Conservation (phyloP, 2,888 invertebrate genomes). For the Cynaeus angustus region DNA sequence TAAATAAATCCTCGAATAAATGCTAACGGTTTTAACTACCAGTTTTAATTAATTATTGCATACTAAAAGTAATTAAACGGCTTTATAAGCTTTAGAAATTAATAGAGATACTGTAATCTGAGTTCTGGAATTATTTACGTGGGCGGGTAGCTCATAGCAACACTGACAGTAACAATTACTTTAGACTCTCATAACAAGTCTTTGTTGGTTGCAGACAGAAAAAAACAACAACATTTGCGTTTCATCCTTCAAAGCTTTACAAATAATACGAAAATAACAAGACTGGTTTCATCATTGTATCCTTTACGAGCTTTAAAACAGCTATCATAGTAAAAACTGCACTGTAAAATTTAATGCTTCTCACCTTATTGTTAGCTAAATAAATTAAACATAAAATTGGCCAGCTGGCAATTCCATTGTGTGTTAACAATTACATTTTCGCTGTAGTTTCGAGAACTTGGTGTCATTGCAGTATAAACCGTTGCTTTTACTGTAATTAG, state of each 20-base stretch:
- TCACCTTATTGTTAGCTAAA: constrained; percentile 20
- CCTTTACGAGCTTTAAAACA: constrained; percentile 29
- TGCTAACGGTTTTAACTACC: no score
- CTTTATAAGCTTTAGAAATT: constrained; percentile 1
- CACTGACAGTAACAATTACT: constrained; percentile 9
- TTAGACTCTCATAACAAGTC: constrained; percentile 2
- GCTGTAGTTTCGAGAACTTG: not conserved
- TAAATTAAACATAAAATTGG: constrained; percentile 24
- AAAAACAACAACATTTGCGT: constrained; percentile 13
- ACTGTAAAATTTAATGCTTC: constrained; percentile 30
- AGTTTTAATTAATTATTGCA: no score
- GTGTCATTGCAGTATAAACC: no score
- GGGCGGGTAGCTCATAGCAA: constrained; percentile 1
- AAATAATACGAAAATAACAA: constrained; percentile 12
- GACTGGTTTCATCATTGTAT: constrained; percentile 28
- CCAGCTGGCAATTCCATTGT: constrained; percentile 4
- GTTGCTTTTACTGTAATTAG: no score
- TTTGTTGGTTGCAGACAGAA: constrained; percentile 3
- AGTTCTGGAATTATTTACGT: not conserved
- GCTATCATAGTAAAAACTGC: constrained; percentile 3
- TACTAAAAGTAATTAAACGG: no score
- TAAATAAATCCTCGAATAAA: no score
- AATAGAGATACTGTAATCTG: not conserved
- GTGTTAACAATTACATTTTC: not conserved
- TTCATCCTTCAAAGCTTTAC: constrained; percentile 27